Conservation (phyloP, 1,140 invertebrate species). For the Bombus sibiricus region DNA sequence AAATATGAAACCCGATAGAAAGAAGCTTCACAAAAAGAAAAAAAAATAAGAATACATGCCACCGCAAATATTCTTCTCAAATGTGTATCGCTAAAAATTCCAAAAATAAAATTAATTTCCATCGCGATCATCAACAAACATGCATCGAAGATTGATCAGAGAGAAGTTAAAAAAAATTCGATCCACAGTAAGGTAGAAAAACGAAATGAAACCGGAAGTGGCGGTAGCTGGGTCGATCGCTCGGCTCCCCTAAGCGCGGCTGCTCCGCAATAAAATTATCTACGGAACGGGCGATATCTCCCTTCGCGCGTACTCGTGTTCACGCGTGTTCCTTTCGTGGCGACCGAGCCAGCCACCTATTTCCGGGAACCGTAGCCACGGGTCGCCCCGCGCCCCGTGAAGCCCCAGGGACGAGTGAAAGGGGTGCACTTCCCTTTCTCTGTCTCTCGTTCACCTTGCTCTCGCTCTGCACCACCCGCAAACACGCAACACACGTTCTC, state of each 20-base stretch:
- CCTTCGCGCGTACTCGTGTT: conserved; percentile 31
- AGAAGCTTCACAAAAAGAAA: too few species aligned
- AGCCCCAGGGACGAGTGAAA: conserved; percentile 58
- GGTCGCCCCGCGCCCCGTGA: conserved; percentile 47
- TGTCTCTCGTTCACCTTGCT: background rate
- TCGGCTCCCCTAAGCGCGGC: background rate
- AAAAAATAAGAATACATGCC: too few species aligned
- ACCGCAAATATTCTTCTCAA: too few species aligned
- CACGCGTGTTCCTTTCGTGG: conserved; percentile 54
- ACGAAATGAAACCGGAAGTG: background rate
- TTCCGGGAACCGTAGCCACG: conserved; percentile 66
- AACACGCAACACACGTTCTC: conserved; percentile 20
- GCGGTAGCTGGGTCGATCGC: conserved; percentile 17
- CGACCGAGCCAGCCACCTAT: conserved; percentile 44
- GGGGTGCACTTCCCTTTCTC: conserved; percentile 27
- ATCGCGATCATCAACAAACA: too few species aligned
- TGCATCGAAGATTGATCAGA: too few species aligned
- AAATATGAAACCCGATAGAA: too few species aligned
- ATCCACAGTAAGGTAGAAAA: background rate
- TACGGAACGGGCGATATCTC: conserved; percentile 25
- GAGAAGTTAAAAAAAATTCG: background rate
- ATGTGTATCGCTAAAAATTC: too few species aligned
- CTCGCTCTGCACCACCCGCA: conserved; percentile 31
- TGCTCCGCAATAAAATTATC: conserved; percentile 34
- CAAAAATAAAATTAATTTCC: too few species aligned